These are phyloP conservation scores for Cantharis lateralis DNA, from an alignment of 2,888 invertebrate genomes.

Conservation along the genomic window DNA sequence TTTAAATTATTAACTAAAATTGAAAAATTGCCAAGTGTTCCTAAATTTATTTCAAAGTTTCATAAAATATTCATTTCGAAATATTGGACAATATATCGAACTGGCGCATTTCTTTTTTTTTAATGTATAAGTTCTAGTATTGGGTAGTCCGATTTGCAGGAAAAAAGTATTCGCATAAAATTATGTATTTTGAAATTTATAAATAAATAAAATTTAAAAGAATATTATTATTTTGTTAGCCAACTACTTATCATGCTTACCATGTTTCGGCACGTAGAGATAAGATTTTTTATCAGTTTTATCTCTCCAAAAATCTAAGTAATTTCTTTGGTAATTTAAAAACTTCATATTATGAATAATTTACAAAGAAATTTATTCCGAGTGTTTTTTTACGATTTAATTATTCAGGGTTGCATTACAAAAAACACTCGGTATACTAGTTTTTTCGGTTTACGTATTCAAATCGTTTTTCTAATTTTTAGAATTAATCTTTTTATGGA, in stretches of 20 bases:
- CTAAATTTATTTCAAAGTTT: neutral
- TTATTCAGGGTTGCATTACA: neutral
- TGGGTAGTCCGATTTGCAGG: neutral
- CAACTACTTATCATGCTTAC: constrained; percentile 24
- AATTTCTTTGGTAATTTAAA: neutral
- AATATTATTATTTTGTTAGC: constrained; percentile 7
- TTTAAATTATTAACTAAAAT: neutral
- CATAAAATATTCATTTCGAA: neutral
- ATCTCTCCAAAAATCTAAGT: constrained; percentile 11
- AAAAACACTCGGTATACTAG: neutral
- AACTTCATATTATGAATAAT: neutral
- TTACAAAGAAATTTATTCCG: neutral
- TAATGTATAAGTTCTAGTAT: neutral
- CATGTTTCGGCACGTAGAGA: constrained; percentile 38
- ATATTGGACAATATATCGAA: neutral
- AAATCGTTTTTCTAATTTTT: neutral
- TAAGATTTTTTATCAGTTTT: constrained; percentile 38
- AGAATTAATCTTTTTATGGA: neutral
- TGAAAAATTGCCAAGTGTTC: neutral
- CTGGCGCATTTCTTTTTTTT: neutral
- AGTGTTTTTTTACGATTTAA: neutral
- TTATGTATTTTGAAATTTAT: too few relatives aligned
- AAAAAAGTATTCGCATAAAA: neutral
- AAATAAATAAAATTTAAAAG: too few relatives aligned
- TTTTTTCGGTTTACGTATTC: neutral